A percentile compares a stretch with the other conserved stretches of the same genome.
These are phyloP conservation scores for Morone chrysops DNA, from an alignment of 2,113 vertebrate species.

Conservation along the genomic window DNA sequence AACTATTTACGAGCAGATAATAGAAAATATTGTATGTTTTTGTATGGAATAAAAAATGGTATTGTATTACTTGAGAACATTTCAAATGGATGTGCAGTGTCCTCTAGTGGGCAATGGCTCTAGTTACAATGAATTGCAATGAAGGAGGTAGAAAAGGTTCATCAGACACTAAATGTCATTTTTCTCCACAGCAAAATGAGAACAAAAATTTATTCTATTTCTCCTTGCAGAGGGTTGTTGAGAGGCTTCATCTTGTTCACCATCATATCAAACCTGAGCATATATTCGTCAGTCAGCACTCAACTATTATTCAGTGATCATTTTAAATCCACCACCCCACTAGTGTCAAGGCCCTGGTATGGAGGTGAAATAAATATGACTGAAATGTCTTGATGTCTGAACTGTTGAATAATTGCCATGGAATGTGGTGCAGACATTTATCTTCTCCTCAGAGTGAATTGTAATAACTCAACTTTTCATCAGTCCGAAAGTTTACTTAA, in stretches of 20 bases:
- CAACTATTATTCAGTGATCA: no score
- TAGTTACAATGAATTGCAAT: slow-evolving; percentile 15
- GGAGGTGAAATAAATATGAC: neutral
- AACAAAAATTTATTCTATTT: neutral
- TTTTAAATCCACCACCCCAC: no score
- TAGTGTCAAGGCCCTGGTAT: no score
- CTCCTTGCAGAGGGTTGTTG: neutral
- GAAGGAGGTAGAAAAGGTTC: neutral
- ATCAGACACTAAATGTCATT: no score
- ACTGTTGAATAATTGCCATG: neutral
- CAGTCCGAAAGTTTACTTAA: neutral
- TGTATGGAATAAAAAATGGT: neutral
- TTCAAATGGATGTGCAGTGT: neutral
- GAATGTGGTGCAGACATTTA: neutral
- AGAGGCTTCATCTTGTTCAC: neutral
- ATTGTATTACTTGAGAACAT: neutral
- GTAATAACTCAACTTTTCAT: neutral
- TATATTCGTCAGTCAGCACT: no score
- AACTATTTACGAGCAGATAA: neutral
- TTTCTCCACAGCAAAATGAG: neutral
- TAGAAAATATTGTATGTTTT: neutral
- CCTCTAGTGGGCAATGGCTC: slow-evolving; percentile 22
- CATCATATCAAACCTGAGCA: neutral
- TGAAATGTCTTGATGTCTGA: neutral
- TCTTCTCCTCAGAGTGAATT: neutral